These are phyloP conservation scores for Limnephilus lunatus DNA, from an alignment of 2,888 invertebrate species.

Conservation along the genomic window DNA sequence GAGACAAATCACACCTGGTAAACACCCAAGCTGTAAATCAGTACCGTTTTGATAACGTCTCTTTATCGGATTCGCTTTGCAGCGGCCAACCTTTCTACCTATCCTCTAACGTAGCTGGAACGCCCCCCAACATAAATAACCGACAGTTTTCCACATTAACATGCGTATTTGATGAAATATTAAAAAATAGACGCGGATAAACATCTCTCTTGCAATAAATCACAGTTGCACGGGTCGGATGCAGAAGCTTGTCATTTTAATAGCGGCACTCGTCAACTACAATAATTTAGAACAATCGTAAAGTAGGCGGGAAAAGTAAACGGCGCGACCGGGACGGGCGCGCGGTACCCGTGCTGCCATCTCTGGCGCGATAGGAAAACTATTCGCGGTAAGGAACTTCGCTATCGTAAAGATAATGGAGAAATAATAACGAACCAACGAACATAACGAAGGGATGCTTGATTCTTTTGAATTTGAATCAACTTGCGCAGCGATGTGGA, in stretches of 20 bases:
- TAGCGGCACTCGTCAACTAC: background rate
- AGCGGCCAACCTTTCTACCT: constrained; percentile 7
- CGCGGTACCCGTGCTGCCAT: constrained; percentile 44
- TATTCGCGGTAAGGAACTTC: constrained; percentile 25
- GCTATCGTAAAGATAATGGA: constrained; percentile 57
- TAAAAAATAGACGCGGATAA: constrained; percentile 42
- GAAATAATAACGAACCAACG: background rate
- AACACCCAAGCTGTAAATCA: constrained; percentile 27
- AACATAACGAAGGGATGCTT: background rate
- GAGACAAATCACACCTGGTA: constrained; percentile 45
- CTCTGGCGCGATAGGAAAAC: constrained; percentile 45
- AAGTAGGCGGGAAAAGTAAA: constrained; percentile 15
- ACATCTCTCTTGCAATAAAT: constrained; percentile 11
- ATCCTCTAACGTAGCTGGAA: background rate
- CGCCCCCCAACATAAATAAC: constrained; percentile 36
- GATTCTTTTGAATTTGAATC: background rate
- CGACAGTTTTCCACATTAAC: constrained; percentile 15
- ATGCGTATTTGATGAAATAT: constrained; percentile 47
- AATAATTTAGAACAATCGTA: constrained; percentile 40
- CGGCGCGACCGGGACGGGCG: background rate
- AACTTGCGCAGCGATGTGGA: background rate
- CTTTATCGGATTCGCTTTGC: constrained; percentile 28
- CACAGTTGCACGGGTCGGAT: constrained; percentile 43
- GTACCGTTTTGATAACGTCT: constrained; percentile 41
- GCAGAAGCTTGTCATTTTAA: constrained; percentile 46